Conservation (phyloP, 2,113 vertebrate genomes). For the Fulmarus glacialis region DNA sequence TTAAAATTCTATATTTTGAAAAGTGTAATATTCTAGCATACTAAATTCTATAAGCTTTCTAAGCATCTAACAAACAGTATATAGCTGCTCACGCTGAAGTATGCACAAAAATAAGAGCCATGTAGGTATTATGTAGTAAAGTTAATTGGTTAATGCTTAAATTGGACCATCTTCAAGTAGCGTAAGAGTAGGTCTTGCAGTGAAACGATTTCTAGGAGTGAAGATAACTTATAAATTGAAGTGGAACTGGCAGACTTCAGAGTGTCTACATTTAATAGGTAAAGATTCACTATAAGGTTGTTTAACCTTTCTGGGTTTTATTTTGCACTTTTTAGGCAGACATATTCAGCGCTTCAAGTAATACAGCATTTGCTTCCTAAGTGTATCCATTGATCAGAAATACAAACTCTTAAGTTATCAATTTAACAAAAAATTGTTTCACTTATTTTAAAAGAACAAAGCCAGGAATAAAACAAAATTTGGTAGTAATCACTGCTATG, state of each 20-base stretch:
- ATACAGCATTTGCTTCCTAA: neutral
- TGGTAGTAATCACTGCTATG: neutral
- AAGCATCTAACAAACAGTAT: neutral
- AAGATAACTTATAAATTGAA: neutral
- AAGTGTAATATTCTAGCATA: neutral
- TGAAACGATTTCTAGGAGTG: neutral
- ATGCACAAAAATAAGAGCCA: neutral
- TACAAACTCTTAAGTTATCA: neutral
- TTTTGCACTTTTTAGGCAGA: neutral
- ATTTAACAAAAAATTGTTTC: neutral
- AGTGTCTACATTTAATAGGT: neutral
- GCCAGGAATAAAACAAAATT: neutral
- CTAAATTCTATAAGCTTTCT: neutral
- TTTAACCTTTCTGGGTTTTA: neutral
- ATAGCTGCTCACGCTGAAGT: neutral
- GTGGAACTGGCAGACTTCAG: neutral
- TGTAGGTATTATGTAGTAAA: neutral
- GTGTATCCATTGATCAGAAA: neutral
- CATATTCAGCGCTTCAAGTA: neutral
- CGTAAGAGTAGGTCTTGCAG: neutral
- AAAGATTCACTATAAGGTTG: neutral
- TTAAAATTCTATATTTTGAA: neutral
- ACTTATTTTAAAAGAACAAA: neutral
- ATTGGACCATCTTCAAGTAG: neutral
- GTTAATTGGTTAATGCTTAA: neutral